Conservation (phyloP, 2,113 vertebrate genomes). For the Vidua chalybeata region DNA sequence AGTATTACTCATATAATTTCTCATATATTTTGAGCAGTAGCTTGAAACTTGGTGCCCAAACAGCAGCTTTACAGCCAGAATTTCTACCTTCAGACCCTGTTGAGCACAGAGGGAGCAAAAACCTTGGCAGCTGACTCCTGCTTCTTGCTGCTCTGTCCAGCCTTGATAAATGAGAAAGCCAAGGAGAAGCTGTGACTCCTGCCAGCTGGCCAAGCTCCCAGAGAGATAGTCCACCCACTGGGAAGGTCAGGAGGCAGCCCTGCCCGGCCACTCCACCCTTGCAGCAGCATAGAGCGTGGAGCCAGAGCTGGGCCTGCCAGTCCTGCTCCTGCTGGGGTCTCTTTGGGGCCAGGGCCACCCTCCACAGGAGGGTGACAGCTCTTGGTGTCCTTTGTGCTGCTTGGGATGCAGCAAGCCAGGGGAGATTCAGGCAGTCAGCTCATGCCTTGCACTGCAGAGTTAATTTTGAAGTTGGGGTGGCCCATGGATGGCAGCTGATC, state of each 20-base stretch:
- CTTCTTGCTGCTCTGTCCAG: not conserved
- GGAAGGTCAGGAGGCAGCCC: not conserved
- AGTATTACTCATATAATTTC: not conserved
- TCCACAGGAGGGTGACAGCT: not conserved
- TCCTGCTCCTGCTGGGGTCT: not conserved
- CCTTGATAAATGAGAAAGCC: constrained; percentile 18
- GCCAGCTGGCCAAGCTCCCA: constrained; percentile 25
- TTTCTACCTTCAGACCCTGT: not conserved
- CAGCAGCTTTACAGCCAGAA: not conserved
- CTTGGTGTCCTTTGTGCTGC: not conserved
- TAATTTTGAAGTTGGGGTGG: not conserved
- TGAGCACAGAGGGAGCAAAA: not conserved
- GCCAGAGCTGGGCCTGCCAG: not conserved
- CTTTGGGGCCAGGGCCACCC: not conserved
- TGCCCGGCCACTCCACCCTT: not conserved
- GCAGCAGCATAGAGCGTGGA: not conserved
- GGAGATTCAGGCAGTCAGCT: not conserved
- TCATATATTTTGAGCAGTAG: not conserved
- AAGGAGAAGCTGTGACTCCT: not conserved
- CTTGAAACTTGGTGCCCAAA: not conserved
- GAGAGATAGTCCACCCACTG: not conserved
- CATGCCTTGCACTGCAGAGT: not conserved
- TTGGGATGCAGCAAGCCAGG: not conserved
- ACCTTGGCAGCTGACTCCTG: constrained; percentile 2
- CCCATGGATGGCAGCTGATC: not conserved